Evolutionary conservation across 1,140 invertebrate genomes (phyloP), one percentile per base, ranked within the genome.

Genomic region (Trachymyrmex septentrionalis): DNA sequence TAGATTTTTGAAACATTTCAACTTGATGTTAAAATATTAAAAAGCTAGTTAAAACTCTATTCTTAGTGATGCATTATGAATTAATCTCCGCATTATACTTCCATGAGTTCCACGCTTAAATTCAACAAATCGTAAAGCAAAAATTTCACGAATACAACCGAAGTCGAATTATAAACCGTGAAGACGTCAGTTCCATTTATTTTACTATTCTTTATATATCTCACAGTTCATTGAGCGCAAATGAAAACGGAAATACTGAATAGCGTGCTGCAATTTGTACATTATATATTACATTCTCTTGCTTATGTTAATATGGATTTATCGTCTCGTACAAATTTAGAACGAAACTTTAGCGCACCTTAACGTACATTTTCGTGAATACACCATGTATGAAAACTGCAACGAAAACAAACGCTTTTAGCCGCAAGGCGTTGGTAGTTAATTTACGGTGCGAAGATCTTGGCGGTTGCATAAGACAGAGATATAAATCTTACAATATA

Each of bases 351-450:
- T 38, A 12, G 34, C 48, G 30, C 63, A 44, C 27, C 27, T 80
- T 80, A 80, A 44, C 44, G 30, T 34, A 48, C 66, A 27, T 71
- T 72, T 81, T 71, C 50, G 50, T 9, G 30, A 61, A 44, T 57
- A 44, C 50, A 44, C n/a, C 34, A 4, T 38, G 16, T 81, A 71
- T 71, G 66, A 81, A 81, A 81, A 81, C 78, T 66, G 10, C 78
- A 57, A 81, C 50, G 50, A 81, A 81, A 81, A 71, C 66, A 81
- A 81, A 69, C 30, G 14, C 77, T 55, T 81, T 81, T 69, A 81
- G 21, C 66, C 16, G 50, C 38, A 66, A 57, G 50, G 44, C 64
- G 30, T 48, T 55, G 50, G n/a, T 81, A 57, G 66, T 71, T 81
- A 81, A 81, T 81, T 71, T 48, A 57, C 66, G 78, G 16, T 81